Evolutionary conservation across 2,888 invertebrate species (phyloP).

Genomic region (Serripes groenlandicus): DNA sequence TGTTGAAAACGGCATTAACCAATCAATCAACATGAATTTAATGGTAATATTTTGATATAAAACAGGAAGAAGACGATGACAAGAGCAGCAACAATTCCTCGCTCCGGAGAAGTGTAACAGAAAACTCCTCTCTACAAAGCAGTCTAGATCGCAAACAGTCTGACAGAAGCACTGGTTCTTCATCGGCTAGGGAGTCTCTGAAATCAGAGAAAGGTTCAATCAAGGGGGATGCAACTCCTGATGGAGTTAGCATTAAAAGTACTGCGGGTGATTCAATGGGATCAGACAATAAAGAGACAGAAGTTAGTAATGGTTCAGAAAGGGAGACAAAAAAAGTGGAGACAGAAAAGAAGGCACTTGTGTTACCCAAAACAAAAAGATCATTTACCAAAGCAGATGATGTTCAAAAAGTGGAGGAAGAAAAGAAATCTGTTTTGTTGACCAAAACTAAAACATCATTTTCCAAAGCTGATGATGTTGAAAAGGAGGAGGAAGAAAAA

Average conservation of each 20-base stretch:
- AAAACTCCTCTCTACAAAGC: slow-evolving; percentile 12
- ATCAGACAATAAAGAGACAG: slow-evolving; percentile 12
- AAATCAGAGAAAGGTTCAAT: slow-evolving; percentile 10
- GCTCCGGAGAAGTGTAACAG: slow-evolving; percentile 7
- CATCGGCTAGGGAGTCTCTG: neutral
- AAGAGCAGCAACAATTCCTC: neutral
- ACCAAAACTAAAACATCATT: slow-evolving; percentile 34
- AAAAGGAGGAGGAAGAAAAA: slow-evolving; percentile 24
- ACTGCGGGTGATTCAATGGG: slow-evolving; percentile 4
- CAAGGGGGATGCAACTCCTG: slow-evolving; percentile 9
- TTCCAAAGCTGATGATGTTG: slow-evolving; percentile 34
- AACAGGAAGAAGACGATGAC: slow-evolving; percentile 20
- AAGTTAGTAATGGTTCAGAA: neutral
- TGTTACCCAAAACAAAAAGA: slow-evolving; percentile 26
- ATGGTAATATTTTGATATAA: neutral
- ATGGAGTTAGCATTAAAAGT: slow-evolving; percentile 19
- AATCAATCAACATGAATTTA: neutral
- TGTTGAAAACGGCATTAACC: neutral
- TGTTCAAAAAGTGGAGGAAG: slow-evolving; percentile 18
- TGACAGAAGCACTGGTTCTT: neutral
- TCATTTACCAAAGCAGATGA: slow-evolving; percentile 40
- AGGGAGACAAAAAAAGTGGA: slow-evolving; percentile 5
- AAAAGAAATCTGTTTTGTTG: slow-evolving; percentile 31
- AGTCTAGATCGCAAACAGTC: slow-evolving; percentile 18
- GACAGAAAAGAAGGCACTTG: slow-evolving; percentile 36